Evolutionary conservation across 2,888 invertebrate species (phyloP), one percentile per base, ranked within the genome.

Genomic region (Apamea monoglypha): DNA sequence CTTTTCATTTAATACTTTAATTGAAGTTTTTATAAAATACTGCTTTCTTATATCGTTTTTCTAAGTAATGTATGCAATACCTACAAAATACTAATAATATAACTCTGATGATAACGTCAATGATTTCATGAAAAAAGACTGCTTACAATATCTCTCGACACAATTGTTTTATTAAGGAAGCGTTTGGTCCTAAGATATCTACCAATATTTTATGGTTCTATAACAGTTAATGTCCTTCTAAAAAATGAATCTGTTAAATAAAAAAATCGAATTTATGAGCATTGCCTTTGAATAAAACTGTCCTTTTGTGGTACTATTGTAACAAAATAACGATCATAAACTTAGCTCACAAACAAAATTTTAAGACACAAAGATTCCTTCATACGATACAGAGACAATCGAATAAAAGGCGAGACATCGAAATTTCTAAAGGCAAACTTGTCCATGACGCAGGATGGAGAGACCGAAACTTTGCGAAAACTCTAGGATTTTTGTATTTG

Each of bases 391-490:
- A 66, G n/a, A 78, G 67, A 68, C 79, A 76, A 86, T 82, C 56
- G 40, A 29, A 75, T 86, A 85, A 76, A 78, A 78, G 44, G 64
- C 66, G 56, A 74, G 64, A 86, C 66, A 74, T 72, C 4, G 63
- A 69, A 74, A 85, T 66, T 67, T 76, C 67, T 68, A n/a, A 74
- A 76, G n/a, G 40, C 67, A 74, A 82, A 79, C 73, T 77, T 79
- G 53, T 56, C 59, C 21, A 47, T 25, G 21, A 21, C 8, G 21
- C 16, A 50, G 32, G 32, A 2, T 16, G 29, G 5, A 2, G 53
- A 70, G 1, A 14, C 14, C 0, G 0, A 6, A 25, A 25, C 25
- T 69, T 53, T 25, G 4, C 4, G 8, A 25, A 16, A 70, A 14
- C 0, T 0, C 29, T 32, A 25, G 25, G 10, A 32, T 5, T 53